Conservation (phyloP, 2,888 invertebrate species). For the Parnassius apollo region DNA sequence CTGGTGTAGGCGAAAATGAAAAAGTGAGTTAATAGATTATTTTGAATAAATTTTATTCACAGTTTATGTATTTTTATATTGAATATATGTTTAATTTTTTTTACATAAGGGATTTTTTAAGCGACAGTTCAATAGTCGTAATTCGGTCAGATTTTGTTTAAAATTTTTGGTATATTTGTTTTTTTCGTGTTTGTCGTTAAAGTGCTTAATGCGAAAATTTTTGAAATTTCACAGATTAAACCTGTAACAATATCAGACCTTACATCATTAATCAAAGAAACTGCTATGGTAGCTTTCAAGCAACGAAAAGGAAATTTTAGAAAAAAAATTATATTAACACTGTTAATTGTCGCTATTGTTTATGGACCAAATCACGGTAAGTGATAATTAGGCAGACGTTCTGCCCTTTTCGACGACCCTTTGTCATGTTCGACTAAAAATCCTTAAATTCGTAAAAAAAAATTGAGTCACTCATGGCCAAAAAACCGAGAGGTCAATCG, state of each 20-base stretch:
- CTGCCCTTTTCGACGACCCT: no score
- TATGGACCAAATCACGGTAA: conserved; percentile 79
- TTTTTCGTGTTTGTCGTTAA: neutral
- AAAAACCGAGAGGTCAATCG: no score
- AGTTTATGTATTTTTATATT: no score
- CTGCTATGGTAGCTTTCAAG: conserved; percentile 71
- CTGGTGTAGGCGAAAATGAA: conserved; percentile 39
- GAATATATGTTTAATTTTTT: no score
- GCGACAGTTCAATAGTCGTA: no score
- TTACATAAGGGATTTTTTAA: no score
- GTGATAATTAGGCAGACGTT: conserved; percentile 19
- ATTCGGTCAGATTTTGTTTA: no score
- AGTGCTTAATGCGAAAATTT: neutral
- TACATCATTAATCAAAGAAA: conserved; percentile 64
- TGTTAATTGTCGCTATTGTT: conserved; percentile 70
- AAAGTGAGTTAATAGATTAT: conserved; percentile 41
- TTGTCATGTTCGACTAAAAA: no score
- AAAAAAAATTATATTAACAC: conserved; percentile 67
- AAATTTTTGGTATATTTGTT: no score
- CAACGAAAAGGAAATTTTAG: conserved; percentile 65
- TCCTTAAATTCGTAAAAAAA: no score
- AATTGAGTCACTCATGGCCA: no score
- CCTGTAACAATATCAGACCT: conserved; percentile 50
- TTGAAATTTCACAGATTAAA: conserved; percentile 47
- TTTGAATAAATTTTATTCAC: no score